Percentiles rank a stretch among this genome's conserved stretches.
Conservation (phyloP, 2,888 invertebrate genomes). For the Calliopum simillimum region DNA sequence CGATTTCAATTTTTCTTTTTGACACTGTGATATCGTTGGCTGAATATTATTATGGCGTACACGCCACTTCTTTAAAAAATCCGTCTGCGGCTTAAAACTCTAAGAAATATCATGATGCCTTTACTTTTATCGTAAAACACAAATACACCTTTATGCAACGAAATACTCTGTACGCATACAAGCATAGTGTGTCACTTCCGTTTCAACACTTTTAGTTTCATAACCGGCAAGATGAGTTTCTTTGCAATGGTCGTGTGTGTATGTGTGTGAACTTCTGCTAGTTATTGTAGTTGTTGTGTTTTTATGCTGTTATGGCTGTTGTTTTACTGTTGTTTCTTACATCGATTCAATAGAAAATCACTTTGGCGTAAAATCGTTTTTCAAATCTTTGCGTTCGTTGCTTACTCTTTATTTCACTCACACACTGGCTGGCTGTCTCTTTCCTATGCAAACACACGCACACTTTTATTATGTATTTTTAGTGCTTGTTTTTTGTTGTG, state of each 20-base stretch:
- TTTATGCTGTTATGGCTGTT: background rate
- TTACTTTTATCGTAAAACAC: background rate
- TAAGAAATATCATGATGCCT: background rate
- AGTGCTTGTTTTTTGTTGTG: background rate
- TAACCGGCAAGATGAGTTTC: background rate
- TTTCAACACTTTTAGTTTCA: slow-evolving; percentile 32
- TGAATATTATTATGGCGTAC: no score
- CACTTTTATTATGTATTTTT: background rate
- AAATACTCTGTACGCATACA: slow-evolving; percentile 5
- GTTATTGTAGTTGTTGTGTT: slow-evolving; percentile 2
- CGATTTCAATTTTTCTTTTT: no score
- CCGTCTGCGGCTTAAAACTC: no score
- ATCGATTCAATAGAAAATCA: slow-evolving; percentile 25
- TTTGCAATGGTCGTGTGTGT: background rate
- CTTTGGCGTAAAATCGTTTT: slow-evolving; percentile 31
- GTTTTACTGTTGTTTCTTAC: background rate
- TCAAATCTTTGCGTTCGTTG: background rate
- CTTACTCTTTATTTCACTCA: no score
- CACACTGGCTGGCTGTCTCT: background rate
- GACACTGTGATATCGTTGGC: no score
- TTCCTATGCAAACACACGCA: no score
- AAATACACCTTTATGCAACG: background rate
- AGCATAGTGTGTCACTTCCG: slow-evolving; percentile 22
- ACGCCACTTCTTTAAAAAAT: no score
- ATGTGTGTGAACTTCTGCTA: background rate